Evolutionary conservation across 30 jellyfish, hydroid and myxozoan genomes (phyloP).

Genomic region (Aurelia sp.): DNA sequence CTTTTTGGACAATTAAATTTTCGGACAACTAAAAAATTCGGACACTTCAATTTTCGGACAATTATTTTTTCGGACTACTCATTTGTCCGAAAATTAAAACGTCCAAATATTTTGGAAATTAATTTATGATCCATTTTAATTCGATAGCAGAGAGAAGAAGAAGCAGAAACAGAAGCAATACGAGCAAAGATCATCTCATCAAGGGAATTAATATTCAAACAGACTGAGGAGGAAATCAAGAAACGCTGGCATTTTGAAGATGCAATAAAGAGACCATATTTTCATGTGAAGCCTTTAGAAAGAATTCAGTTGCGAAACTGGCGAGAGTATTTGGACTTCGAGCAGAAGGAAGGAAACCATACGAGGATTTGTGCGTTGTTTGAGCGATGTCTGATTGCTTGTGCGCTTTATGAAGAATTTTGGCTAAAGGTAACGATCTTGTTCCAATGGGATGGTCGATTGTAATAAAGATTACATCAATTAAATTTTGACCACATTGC

Average conservation of each 20-base stretch:
- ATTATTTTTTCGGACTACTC: no score
- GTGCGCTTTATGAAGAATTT: conserved; percentile 94
- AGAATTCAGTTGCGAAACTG: conserved; percentile 88
- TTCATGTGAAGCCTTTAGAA: conserved; percentile 96
- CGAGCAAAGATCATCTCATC: conserved; percentile 67
- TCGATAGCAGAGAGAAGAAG: conserved; percentile 21
- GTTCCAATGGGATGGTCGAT: neutral
- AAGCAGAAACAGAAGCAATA: conserved; percentile 39
- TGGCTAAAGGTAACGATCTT: conserved; percentile 91
- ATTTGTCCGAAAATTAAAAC: no score
- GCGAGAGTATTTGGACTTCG: conserved; percentile 91
- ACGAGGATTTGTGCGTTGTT: conserved; percentile 72
- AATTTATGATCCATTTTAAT: neutral
- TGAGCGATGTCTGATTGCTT: conserved; percentile 95
- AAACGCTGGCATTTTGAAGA: conserved; percentile 93
- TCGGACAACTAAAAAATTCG: no score
- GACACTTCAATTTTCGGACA: no score
- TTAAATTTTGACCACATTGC: no score
- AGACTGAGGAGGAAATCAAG: conserved; percentile 83
- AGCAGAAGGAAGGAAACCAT: conserved; percentile 63
- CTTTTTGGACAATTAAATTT: no score
- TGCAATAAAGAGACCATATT: conserved; percentile 92
- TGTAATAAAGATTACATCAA: neutral
- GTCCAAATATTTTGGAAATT: no score
- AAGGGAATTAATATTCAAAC: conserved; percentile 58